Conservation (phyloP, 92 coral and sea anemone species). For the Porites evermanni region DNA sequence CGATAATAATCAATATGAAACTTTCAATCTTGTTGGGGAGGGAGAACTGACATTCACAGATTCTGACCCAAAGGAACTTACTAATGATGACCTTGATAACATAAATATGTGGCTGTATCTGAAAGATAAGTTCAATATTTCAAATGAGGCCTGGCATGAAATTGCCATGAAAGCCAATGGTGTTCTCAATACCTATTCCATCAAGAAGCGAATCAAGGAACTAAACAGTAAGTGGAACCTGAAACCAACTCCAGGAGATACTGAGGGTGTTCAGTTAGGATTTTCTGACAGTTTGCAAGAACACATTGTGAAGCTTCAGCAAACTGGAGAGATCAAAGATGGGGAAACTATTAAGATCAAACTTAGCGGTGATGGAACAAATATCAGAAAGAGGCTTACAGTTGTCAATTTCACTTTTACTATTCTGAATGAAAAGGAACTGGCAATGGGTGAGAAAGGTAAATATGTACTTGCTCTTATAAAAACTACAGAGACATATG, state of each 20-base stretch:
- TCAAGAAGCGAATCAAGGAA: constrained; percentile 40
- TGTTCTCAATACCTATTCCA: constrained; percentile 43
- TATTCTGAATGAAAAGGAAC: constrained; percentile 52
- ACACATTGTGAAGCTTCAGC: constrained; percentile 17
- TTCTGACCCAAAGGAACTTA: constrained; percentile 36
- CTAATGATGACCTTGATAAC: constrained; percentile 45
- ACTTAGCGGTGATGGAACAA: constrained; percentile 61
- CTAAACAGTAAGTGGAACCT: constrained; percentile 51
- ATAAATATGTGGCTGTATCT: constrained; percentile 62
- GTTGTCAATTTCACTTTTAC: constrained; percentile 59
- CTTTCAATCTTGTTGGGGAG: constrained; percentile 28
- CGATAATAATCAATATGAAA: constrained; percentile 38
- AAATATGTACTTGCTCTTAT: constrained; percentile 55
- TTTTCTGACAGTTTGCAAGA: constrained; percentile 41
- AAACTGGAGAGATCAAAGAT: neutral
- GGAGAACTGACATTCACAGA: constrained; percentile 41
- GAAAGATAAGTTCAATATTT: constrained; percentile 64
- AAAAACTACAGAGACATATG: constrained; percentile 62
- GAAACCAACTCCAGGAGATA: constrained; percentile 60
- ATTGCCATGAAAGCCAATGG: constrained; percentile 55
- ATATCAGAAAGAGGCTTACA: constrained; percentile 59
- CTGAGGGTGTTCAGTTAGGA: constrained; percentile 58
- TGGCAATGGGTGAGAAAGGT: constrained; percentile 62
- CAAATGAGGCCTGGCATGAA: constrained; percentile 74
- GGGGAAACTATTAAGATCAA: constrained; percentile 38